Base-by-base conservation (phyloP, 2,888 invertebrate genomes). In the Atethmia centrago region DNA sequence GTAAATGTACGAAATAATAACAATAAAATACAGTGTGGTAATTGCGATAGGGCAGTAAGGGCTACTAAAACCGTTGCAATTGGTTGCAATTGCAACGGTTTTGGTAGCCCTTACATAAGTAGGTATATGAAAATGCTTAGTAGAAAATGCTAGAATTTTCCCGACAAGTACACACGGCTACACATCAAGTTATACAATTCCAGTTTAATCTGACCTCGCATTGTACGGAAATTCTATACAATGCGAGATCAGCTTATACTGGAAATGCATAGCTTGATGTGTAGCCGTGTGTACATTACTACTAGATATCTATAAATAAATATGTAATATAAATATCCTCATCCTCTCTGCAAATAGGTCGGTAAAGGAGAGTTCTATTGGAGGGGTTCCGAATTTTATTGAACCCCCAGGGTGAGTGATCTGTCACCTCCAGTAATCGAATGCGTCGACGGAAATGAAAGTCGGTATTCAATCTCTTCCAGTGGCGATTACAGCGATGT, bases 381-480 rank as follows among this genome's bases (percentile, higher is more conserved):
- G 82, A 73, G 67, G 62, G 71, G 58, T 74, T 78, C 73, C 51
- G 58, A 75, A 77, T 77, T 83, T 79, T 70, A 83, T 80, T 85
- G 76, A 76, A 70, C 87, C 87, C 88, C 87, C 75, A 71, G 85
- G 85, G 85, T 63, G 88, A 85, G 84, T 28, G 87, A 87, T 80
- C 87, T 85, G 90, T 90, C 90, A 91, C 85, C 77, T 72, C 71
- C 90, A 89, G 86, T 83, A 85, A 89, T 87, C 85, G 84, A 78
- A 87, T 79, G 85, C 80, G 81, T 83, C 77, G 69, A 79, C 87
- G 92, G 91, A 92, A 92, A 91, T 91, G 87, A 90, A 88, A 86
- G 25, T 51, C 73, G 69, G 80, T 82, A 83, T 81, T 71, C 81
- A 83, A 83, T 86, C 74, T 83, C 83, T 31, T 62, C 40, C 36